These are phyloP conservation scores for Rhizomys pruinosus DNA, from an alignment of 2,113 vertebrate species.

Conservation along the genomic window DNA sequence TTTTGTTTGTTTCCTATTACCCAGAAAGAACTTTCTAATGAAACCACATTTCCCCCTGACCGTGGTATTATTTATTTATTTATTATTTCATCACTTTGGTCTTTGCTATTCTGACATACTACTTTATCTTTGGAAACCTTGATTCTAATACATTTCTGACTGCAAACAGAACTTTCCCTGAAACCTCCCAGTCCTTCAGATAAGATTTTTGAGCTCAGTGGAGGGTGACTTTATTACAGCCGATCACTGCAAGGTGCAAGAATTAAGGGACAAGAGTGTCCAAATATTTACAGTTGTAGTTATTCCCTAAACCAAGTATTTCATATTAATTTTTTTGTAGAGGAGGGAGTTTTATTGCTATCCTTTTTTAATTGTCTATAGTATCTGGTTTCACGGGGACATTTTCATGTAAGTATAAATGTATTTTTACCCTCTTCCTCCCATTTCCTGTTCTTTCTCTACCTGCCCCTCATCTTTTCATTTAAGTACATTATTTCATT, in stretches of 20 bases:
- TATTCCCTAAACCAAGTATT: not conserved
- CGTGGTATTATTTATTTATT: constrained; percentile 1
- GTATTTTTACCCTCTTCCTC: not conserved
- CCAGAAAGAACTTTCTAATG: constrained; percentile 66
- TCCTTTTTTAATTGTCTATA: not conserved
- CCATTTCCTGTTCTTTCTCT: not conserved
- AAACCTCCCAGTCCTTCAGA: not conserved
- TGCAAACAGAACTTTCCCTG: not conserved
- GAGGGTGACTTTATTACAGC: not conserved
- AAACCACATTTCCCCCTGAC: constrained; percentile 54
- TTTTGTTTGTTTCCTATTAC: constrained; percentile 78
- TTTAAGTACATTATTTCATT: not conserved
- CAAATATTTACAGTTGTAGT: not conserved
- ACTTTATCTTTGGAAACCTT: constrained; percentile 7
- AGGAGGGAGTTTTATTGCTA: not conserved
- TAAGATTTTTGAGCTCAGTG: not conserved
- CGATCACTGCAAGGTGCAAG: not conserved
- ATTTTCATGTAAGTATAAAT: not conserved
- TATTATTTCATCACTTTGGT: constrained; percentile 66
- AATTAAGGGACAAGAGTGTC: not conserved
- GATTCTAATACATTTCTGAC: constrained; percentile 23
- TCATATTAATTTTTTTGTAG: not conserved
- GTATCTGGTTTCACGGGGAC: not conserved
- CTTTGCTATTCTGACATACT: constrained; percentile 44
- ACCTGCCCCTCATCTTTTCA: not conserved